Evolutionary conservation across 2,113 vertebrate species (phyloP).

Genomic region (Corynorhinus townsendii): DNA sequence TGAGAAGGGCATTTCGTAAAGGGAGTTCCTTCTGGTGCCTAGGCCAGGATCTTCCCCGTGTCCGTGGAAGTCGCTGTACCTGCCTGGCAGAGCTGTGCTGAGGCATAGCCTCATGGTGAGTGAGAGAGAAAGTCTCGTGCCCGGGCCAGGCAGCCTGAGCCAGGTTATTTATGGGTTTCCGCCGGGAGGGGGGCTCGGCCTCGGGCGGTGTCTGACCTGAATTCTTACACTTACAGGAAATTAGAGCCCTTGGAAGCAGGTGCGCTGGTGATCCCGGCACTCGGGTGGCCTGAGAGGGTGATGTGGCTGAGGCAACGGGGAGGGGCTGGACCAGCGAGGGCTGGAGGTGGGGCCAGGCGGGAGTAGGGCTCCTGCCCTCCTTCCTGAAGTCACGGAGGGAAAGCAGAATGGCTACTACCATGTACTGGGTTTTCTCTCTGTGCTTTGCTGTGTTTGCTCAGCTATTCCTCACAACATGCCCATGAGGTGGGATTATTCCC

Average conservation of each 20-base stretch:
- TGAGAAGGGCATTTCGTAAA: neutral
- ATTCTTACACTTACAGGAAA: constrained; percentile 75
- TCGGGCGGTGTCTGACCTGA: constrained; percentile 68
- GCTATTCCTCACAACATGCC: neutral
- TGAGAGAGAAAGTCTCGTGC: constrained; percentile 25
- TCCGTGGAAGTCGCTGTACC: neutral
- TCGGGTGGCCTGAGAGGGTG: constrained; percentile 50
- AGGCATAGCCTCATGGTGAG: neutral
- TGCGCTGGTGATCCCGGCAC: constrained; percentile 46
- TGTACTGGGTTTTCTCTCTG: neutral
- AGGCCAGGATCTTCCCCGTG: neutral
- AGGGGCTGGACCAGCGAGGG: neutral
- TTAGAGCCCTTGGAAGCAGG: constrained; percentile 70
- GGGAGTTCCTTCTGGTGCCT: neutral
- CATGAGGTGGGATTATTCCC: neutral
- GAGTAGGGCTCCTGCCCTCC: neutral
- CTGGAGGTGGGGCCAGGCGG: neutral
- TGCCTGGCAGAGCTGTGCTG: neutral
- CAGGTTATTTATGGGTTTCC: constrained; percentile 70
- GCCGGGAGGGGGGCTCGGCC: constrained; percentile 41
- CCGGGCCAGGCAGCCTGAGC: constrained; percentile 2
- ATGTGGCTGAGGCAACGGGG: neutral
- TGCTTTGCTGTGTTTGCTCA: neutral
- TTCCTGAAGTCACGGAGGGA: neutral
- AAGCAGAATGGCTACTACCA: accelerated